Percentiles rank a stretch among this genome's conserved stretches.
Conservation (phyloP, 2,113 vertebrate species). For the Sarotherodon lohbergeri region DNA sequence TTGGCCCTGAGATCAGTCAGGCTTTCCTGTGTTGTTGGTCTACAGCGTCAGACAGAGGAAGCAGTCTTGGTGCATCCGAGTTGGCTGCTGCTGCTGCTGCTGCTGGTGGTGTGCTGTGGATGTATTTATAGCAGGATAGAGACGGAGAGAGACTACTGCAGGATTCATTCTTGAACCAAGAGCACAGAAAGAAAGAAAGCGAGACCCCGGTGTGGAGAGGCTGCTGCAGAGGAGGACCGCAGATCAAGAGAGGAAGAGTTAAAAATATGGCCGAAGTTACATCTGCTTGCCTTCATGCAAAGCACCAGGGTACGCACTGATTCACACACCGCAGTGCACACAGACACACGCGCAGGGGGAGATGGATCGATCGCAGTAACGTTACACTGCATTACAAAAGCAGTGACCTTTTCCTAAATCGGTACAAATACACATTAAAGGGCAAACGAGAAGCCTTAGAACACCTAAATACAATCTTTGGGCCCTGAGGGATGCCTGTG, state of each 20-base stretch:
- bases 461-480: neutral
- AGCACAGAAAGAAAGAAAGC: neutral
- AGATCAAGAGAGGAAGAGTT: slow-evolving; percentile 22
- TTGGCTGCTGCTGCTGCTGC: neutral
- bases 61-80: neutral
- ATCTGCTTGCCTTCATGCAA: neutral
- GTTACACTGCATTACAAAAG: slow-evolving; percentile 44
- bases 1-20: slow-evolving; percentile 32
- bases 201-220: neutral
- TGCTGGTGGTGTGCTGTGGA: neutral
- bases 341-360: neutral
- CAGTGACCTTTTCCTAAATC: slow-evolving; percentile 60
- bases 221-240: neutral
- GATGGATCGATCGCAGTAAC: slow-evolving; percentile 30
- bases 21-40: slow-evolving; percentile 9
- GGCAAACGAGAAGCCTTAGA: neutral
- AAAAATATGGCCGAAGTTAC: slow-evolving; percentile 1
- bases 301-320: neutral
- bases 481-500: neutral
- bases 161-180: slow-evolving; percentile 28
- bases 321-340: neutral
- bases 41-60: slow-evolving; percentile 25
- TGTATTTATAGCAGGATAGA: slow-evolving; percentile 47
- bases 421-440: slow-evolving; percentile 33
- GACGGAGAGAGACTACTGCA: slow-evolving; percentile 18